Base-by-base conservation (phyloP, 37 sponge, comb jelly and placozoan species). In the Bolinopsis microptera region DNA sequence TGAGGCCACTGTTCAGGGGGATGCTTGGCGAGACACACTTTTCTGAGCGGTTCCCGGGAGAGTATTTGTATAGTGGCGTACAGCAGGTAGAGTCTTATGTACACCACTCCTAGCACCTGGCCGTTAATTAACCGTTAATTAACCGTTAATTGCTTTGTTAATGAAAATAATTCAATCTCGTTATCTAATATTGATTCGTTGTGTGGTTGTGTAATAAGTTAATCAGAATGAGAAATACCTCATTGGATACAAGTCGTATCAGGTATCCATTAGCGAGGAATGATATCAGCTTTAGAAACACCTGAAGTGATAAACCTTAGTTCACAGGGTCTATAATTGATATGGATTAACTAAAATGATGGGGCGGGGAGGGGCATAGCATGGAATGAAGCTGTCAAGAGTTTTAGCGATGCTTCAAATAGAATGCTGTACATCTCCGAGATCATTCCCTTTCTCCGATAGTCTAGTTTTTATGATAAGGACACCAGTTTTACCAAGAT, bases 31-130 rank as follows among this genome's bases (percentile, higher is more conserved):
- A 98, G 94, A 33, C 96, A 94, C 21, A 97, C 96, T 92, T 96
- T 97, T 2, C 98, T 92, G 0, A 98, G 69, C 22, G 98, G 94
- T 69, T 98, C 98, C 8, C 97, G 92, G 3, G 97, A 96, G 48
- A 98, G 69, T 38, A 98, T 96, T 69, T 96, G 88, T 25, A 96
- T 88, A 0, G 98, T 97, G 36, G 95, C 94, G 93, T 97, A 95
- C 13, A 98, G 95, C 30, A 98, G 94, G 35, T 96, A 95, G 69
- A 97, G 82, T 75, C 98, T 96, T 72, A 86, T 40, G 31, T 39
- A 86, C 8, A 86, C 90, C 41, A 86, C 90, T 1, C 90, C 90
- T 13, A 86, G 61, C n/a, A 86, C 90, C 90, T 86, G 90, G n/a
- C 5, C 5, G 16, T 8, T 16, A n/a, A 72, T 26, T 25, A 8